phyloP scores from a whole-genome alignment of 2,113 vertebrate species.

The Brachypteracias leptosomus region DNA sequence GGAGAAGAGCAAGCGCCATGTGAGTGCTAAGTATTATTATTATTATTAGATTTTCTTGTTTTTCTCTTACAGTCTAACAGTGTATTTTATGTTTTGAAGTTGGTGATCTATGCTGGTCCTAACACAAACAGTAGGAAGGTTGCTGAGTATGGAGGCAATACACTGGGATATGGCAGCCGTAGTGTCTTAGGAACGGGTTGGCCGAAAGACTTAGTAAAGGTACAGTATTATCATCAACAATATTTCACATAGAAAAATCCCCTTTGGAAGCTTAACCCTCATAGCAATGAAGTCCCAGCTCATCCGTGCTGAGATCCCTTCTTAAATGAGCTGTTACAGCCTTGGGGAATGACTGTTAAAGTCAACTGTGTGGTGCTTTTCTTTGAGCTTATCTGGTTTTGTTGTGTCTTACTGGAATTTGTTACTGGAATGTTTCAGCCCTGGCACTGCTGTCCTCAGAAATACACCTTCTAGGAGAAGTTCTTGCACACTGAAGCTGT shows the following conservation, averaged over 20 bases:
- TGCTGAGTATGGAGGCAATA: slow-evolving; percentile 97
- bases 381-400: background rate
- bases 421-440: background rate
- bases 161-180: slow-evolving; percentile 96
- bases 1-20: background rate
- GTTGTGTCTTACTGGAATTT: background rate
- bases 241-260: slow-evolving; percentile 34
- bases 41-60: slow-evolving; percentile 81
- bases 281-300: background rate
- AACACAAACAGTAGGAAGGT: slow-evolving; percentile 99
- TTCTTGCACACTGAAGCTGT: background rate
- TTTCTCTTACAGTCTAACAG: slow-evolving; percentile 80
- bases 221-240: slow-evolving; percentile 68
- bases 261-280: slow-evolving; percentile 9
- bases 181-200: slow-evolving; percentile 98
- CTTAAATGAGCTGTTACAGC: background rate
- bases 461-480: background rate
- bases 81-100: slow-evolving; percentile 84
- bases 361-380: background rate
- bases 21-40: slow-evolving; percentile 70
- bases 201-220: slow-evolving; percentile 99
- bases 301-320: background rate
- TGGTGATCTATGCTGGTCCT: slow-evolving; percentile 97
- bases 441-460: background rate
- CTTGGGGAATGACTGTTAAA: background rate